Conservation (phyloP, 1,140 invertebrate species). For the Tetraneura akinire region DNA sequence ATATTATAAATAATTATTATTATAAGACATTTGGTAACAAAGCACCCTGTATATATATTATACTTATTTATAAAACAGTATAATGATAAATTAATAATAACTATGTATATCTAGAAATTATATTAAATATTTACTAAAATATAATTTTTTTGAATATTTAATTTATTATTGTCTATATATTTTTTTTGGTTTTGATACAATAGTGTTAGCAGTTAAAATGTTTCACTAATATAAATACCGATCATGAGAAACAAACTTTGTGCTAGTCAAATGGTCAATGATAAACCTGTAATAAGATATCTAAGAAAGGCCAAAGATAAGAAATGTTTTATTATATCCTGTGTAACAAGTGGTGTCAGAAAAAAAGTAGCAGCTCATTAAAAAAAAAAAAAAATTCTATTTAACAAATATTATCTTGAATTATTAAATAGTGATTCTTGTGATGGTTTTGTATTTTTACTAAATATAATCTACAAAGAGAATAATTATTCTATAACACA, state of each 20-base stretch:
- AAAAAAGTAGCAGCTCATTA: constrained; percentile 42
- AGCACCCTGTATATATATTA: background rate
- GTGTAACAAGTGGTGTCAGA: constrained; percentile 20
- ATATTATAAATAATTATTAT: background rate
- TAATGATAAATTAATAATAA: background rate
- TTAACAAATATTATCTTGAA: constrained; percentile 40
- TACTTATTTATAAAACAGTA: constrained; percentile 1
- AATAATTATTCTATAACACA: constrained; percentile 18
- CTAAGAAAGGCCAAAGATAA: constrained; percentile 50
- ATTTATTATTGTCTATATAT: background rate
- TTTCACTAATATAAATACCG: constrained; percentile 11
- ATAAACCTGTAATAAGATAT: constrained; percentile 48
- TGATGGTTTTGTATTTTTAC: constrained; percentile 15
- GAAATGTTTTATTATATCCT: constrained; percentile 46
- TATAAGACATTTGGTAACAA: background rate
- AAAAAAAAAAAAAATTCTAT: constrained; percentile 40
- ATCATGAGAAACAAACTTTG: constrained; percentile 41
- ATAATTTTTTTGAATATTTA: background rate
- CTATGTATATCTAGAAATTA: too few relatives aligned
- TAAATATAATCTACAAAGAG: constrained; percentile 33
- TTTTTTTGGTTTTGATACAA: background rate
- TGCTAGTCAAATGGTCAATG: constrained; percentile 33
- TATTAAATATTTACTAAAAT: background rate
- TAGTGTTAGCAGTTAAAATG: constrained; percentile 1
- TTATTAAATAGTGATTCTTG: constrained; percentile 29